Evolutionary conservation across 2,797 vertebrate species (phyloP), one percentile per base, ranked within the genome.

Genomic region (Carduelis carduelis): DNA sequence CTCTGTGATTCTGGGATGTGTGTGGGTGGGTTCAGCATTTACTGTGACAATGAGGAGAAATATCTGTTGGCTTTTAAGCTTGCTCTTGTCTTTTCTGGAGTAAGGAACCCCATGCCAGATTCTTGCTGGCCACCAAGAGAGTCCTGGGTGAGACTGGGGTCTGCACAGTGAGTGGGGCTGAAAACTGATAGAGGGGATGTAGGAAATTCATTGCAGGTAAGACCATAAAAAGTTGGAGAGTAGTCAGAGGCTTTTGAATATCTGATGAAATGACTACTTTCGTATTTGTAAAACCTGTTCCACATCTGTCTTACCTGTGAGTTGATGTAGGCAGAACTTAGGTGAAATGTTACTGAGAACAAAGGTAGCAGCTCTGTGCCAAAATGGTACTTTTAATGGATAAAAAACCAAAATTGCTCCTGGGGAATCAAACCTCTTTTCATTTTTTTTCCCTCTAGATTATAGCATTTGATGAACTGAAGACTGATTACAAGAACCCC

Each of bases 401-500:
- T 60, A 30, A 61, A 89, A 52, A 6, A 17, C 15, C 2, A 41
- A 6, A 23, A 3, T 21, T 77, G 50, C 26, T 85, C 59, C 41
- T 27, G 27, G 10, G 47, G 46, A 65, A 17, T 96, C 35, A 72
- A 93, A 84, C 95, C 80, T 47, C 11, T 41, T 90, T 85, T 32
- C 50, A 12, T 82, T 56, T 96, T 95, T 57, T 57, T 96, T 41
- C 39, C 83, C 12, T 50, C 37, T 97, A 99, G 99, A 99, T 99
- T 97, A 99, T 99, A 96, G 99, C 99, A 34, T 99, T 99, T 81
- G 99, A 99, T 98, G 99, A 99, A 93, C 97, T 99, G 98, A 99
- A 99, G 98, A 99, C 99, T 0, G 99, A 99, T 96, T 99, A 99
- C 98, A 99, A 99, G 98, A 99, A 99, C 96, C 99, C 99, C 89